These are phyloP conservation scores for Orbicella faveolata DNA, from an alignment of 64 coral and sea anemone genomes.

Conservation along the genomic window DNA sequence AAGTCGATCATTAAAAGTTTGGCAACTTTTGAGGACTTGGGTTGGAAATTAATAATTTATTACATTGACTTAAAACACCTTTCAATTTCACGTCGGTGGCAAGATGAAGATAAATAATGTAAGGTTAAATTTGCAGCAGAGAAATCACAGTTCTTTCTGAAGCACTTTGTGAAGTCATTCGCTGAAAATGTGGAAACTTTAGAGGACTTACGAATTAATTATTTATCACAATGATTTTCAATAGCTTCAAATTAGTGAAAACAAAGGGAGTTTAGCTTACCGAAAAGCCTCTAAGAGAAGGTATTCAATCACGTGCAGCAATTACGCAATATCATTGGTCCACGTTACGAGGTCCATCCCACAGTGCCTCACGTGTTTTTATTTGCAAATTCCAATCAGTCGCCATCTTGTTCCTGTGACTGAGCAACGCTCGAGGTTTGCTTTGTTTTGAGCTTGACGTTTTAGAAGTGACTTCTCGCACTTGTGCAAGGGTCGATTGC, in stretches of 20 bases:
- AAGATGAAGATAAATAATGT: too few species aligned
- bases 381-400: slow-evolving; percentile 40
- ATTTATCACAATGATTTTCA: neutral
- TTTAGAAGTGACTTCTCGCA: slow-evolving; percentile 23
- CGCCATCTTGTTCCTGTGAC: slow-evolving; percentile 73
- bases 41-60: neutral
- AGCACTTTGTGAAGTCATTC: neutral
- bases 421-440: slow-evolving; percentile 51
- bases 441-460: slow-evolving; percentile 23
- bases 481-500: slow-evolving; percentile 25
- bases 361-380: slow-evolving; percentile 47
- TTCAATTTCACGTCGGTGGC: too few species aligned
- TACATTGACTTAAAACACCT: neutral
- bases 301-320: neutral
- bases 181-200: neutral
- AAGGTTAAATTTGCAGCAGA: too few species aligned
- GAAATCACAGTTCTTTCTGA: neutral
- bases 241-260: neutral
- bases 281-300: neutral
- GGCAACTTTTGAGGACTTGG: neutral
- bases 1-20: neutral
- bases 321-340: slow-evolving; percentile 43
- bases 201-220: neutral
- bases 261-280: neutral
- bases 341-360: slow-evolving; percentile 30